Conservation (phyloP, 2,888 invertebrate genomes). For the Cancer borealis region DNA sequence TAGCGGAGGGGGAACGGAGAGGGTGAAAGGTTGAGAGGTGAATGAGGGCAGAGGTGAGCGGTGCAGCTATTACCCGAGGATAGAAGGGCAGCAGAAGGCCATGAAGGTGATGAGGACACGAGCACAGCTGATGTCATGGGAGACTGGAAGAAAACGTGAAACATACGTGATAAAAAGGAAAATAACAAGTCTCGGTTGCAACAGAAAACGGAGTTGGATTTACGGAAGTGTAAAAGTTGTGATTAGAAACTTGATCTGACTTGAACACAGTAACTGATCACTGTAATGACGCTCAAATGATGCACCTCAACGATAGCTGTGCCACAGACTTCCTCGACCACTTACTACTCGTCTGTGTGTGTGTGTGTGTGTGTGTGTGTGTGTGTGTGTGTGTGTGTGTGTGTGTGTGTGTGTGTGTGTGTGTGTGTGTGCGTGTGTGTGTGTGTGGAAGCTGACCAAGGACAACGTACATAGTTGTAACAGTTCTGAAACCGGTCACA, state of each 20-base stretch:
- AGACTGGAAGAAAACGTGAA: not conserved
- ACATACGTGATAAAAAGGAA: not conserved
- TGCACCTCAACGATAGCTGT: not conserved
- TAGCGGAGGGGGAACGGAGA: not conserved
- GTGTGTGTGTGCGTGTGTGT: not conserved
- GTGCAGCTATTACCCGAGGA: not conserved
- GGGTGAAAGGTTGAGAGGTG: conserved; percentile 30
- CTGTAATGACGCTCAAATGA: not conserved
- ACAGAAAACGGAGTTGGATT: not conserved
- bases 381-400: conserved; percentile 41
- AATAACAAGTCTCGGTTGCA: not conserved
- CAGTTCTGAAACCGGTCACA: conserved; percentile 4
- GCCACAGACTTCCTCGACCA: not conserved
- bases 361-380: conserved; percentile 23
- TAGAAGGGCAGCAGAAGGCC: not conserved
- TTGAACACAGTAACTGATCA: not conserved
- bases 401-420: not conserved
- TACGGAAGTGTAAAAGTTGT: not conserved
- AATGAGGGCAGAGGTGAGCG: conserved; percentile 30
- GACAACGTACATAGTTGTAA: not conserved
- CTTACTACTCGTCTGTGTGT: not conserved
- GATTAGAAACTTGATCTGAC: not conserved
- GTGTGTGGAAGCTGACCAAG: not conserved
- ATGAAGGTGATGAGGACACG: not conserved
- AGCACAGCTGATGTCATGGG: not conserved